Evolutionary conservation across 1,140 invertebrate genomes (phyloP), one percentile per base, ranked within the genome.

Genomic region (Penaeus chinensis): DNA sequence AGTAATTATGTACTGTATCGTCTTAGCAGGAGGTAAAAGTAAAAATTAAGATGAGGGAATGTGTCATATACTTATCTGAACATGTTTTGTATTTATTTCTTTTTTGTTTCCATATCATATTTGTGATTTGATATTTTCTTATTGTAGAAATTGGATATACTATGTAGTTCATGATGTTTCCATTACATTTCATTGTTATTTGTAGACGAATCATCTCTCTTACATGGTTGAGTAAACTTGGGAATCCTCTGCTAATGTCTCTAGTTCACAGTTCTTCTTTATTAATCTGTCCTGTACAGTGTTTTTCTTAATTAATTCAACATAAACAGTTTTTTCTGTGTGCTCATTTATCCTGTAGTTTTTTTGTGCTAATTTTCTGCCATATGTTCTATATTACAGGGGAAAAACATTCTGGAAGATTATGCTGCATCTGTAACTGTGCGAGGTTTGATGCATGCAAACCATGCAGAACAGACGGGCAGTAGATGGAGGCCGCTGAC

Each of bases 381-480:
- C 37, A 27, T 24, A 71, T 37, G 19, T 19, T 24, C 13, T 71
- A 2, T 24, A 37, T 71, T 27, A 27, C n/a, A 86, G 85, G 85
- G 69, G 10, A 32, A 79, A 22, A 54, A 86, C 8, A 69, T 86
- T n/a, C 47, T 86, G 16, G 85, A 81, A 37, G 85, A 81, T 19
- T 86, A 86, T 62, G 65, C 85, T 37, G 78, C 78, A 22, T 86
- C 85, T 22, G 78, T 86, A 11, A 82, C 77, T 16, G 62, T 81
- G 16, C 65, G 85, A 61, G 85, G 85, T 62, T 61, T 86, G 77
- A 86, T 86, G 85, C 85, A 86, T 42, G 78, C 85, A 0, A 86
- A 86, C n/a, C 69, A 74, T 37, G 78, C 61, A 16, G 32, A 60
- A 20, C 27, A 5, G 37, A 62, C 77, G 8, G 54, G 85, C 10